Evolutionary conservation across 2,797 vertebrate species (phyloP).

Genomic region (Siniperca obscura): DNA sequence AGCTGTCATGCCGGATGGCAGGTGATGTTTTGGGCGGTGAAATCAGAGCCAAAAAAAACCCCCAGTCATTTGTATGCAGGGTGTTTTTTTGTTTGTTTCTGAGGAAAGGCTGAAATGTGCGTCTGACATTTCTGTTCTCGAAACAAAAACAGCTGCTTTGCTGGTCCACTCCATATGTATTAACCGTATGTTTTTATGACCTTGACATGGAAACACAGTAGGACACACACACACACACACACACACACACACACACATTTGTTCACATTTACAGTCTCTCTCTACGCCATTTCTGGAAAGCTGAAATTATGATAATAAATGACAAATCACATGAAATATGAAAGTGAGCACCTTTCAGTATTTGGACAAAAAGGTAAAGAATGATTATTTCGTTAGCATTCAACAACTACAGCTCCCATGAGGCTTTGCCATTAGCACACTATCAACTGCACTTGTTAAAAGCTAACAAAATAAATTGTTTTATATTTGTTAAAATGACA

Average conservation of each 20-base stretch:
- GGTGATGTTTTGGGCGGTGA: neutral
- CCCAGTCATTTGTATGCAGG: conserved; percentile 3
- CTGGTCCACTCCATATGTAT: neutral
- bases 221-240: neutral
- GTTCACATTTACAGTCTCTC: neutral
- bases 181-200: neutral
- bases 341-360: too few species aligned
- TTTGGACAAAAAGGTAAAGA: too few species aligned
- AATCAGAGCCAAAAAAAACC: conserved; percentile 2
- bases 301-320: too few species aligned
- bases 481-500: too few species aligned
- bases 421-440: too few species aligned
- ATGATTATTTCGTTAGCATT: too few species aligned
- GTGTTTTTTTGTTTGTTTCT: neutral
- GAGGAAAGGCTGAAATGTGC: conserved; percentile 6
- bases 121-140: neutral
- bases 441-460: too few species aligned
- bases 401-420: too few species aligned
- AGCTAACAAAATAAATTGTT: too few species aligned
- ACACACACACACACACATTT: neutral
- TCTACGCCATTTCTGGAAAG: neutral
- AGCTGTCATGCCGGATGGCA: conserved; percentile 30
- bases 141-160: neutral
- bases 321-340: too few species aligned
- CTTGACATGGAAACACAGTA: neutral